Conservation (phyloP, 2,797 vertebrate species). For the Enteromius unitaeniatus region DNA sequence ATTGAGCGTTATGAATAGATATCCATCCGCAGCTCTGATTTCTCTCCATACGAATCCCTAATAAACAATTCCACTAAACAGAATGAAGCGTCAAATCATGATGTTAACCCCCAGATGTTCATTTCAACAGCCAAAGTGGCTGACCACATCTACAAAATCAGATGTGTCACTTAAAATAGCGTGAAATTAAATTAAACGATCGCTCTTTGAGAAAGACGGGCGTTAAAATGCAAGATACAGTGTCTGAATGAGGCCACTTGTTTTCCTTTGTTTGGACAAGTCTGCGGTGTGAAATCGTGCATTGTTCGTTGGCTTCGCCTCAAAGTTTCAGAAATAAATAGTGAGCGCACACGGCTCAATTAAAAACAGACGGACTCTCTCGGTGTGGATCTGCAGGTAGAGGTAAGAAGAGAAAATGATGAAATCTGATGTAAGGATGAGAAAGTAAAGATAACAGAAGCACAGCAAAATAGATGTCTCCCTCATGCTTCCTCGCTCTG, state of each 20-base stretch:
- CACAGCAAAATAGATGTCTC: constrained; percentile 52
- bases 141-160: not conserved
- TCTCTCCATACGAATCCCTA: constrained; percentile 33
- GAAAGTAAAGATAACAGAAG: constrained; percentile 53
- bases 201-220: not conserved
- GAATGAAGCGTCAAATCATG: constrained; percentile 8
- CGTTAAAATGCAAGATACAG: constrained; percentile 2
- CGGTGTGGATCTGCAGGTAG: constrained; percentile 54
- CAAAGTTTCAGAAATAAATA: constrained; percentile 50
- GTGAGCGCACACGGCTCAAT: constrained; percentile 24
- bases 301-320: constrained; percentile 34
- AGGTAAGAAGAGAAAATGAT: constrained; percentile 55
- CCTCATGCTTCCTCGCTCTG: constrained; percentile 17
- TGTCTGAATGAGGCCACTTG: constrained; percentile 14
- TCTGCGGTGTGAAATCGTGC: not conserved
- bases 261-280: constrained; percentile 38
- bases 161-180: constrained; percentile 5
- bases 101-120: constrained; percentile 31
- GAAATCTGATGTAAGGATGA: constrained; percentile 64
- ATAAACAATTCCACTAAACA: constrained; percentile 19
- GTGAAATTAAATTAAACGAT: constrained; percentile 3
- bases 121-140: constrained; percentile 21
- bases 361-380: constrained; percentile 21
- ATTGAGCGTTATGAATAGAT: constrained; percentile 55
- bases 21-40: constrained; percentile 52